A percentile compares a stretch with the other conserved stretches of the same genome.
Conservation (phyloP, 1,140 invertebrate genomes). For the Drosophila pectinifera region DNA sequence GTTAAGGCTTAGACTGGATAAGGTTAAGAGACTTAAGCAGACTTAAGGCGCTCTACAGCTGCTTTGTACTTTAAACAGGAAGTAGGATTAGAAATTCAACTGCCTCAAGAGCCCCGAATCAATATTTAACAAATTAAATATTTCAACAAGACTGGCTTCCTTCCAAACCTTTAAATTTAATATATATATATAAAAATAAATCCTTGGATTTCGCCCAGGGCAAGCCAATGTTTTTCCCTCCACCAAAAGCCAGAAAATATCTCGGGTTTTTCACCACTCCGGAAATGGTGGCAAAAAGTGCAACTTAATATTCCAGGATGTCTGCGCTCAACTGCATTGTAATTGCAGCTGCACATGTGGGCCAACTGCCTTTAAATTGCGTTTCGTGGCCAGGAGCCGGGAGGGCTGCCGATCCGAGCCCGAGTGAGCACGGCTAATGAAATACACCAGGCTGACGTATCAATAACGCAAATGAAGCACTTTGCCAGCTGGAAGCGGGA, state of each 20-base stretch:
- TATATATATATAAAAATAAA: neutral
- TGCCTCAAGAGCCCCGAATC: too few relatives aligned
- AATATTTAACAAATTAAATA: too few relatives aligned
- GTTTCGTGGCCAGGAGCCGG: conserved; percentile 38
- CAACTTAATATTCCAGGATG: neutral
- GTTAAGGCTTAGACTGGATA: too few relatives aligned
- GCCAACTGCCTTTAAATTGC: conserved; percentile 52
- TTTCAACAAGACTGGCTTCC: too few relatives aligned
- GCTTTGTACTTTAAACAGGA: too few relatives aligned
- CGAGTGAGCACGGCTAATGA: conserved; percentile 40
- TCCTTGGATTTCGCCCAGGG: neutral
- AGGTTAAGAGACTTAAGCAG: too few relatives aligned
- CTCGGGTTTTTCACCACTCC: neutral
- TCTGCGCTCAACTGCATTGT: conserved; percentile 54
- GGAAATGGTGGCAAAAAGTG: conserved; percentile 7
- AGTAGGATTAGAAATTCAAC: too few relatives aligned
- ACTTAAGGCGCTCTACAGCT: too few relatives aligned
- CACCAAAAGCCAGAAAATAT: conserved; percentile 7
- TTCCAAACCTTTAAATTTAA: too few relatives aligned
- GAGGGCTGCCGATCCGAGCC: conserved; percentile 30
- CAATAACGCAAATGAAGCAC: conserved; percentile 63
- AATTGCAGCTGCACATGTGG: conserved; percentile 45
- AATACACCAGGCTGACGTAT: conserved; percentile 53
- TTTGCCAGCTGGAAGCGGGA: neutral
- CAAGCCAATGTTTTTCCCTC: neutral